Percentiles rank a stretch among this genome's conserved stretches.
Evolutionary conservation across 1,140 invertebrate genomes (phyloP).

Genomic region (Archivesica marissinica): DNA sequence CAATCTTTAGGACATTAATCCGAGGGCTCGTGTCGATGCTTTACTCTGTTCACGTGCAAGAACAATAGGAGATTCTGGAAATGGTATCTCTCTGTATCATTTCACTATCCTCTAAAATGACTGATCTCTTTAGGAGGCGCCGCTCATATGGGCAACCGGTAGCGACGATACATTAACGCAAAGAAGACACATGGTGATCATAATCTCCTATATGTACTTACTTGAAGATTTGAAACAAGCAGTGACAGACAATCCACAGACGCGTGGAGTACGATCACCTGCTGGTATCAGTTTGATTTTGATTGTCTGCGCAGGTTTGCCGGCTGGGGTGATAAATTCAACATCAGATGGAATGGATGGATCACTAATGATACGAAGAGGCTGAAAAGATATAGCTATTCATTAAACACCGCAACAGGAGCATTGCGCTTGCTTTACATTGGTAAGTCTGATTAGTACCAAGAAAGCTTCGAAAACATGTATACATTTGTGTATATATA

Average conservation of each 20-base stretch:
- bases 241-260: slow-evolving; percentile 33
- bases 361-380: slow-evolving; percentile 46
- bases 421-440: neutral
- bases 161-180: too few relatives aligned
- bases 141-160: too few relatives aligned
- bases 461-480: neutral
- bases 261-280: neutral
- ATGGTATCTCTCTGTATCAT: too few relatives aligned
- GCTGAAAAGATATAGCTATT: slow-evolving; percentile 21
- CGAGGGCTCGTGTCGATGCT: too few relatives aligned
- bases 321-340: slow-evolving; percentile 41
- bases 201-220: too few relatives aligned
- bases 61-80: too few relatives aligned
- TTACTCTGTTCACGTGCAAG: too few relatives aligned
- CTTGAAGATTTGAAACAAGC: slow-evolving; percentile 46
- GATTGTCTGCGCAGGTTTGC: slow-evolving; percentile 54
- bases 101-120: too few relatives aligned
- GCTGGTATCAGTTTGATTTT: slow-evolving; percentile 54
- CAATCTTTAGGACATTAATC: too few relatives aligned
- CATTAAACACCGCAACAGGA: neutral
- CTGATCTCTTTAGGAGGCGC: too few relatives aligned
- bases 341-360: slow-evolving; percentile 38
- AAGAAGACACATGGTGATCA: too few relatives aligned
- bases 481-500: too few relatives aligned
- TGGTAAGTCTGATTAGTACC: neutral